These are phyloP conservation scores for Agrenia bidenticulata DNA, from an alignment of 2,888 invertebrate genomes.

Conservation along the genomic window DNA sequence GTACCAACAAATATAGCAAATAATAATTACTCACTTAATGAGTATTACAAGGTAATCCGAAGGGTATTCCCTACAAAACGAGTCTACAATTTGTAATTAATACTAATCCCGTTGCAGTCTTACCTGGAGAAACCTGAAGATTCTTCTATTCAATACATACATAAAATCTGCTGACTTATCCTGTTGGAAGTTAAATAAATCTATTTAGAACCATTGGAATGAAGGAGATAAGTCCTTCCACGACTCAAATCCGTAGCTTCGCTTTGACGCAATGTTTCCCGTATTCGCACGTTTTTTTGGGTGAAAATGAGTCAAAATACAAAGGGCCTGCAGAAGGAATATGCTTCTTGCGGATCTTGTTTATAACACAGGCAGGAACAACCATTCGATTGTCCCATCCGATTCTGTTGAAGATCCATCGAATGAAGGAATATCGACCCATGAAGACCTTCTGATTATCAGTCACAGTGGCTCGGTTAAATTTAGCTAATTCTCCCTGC, in stretches of 20 bases:
- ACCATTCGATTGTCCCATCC: slow-evolving; percentile 27
- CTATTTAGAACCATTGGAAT: no score
- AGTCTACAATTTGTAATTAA: no score
- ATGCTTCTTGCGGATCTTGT: slow-evolving; percentile 18
- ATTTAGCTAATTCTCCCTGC: neutral
- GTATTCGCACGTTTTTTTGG: neutral
- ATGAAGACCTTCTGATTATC: slow-evolving; percentile 9
- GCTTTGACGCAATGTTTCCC: neutral
- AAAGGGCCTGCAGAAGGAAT: neutral
- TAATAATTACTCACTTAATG: no score
- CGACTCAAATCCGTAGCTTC: neutral
- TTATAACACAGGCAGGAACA: slow-evolving; percentile 36
- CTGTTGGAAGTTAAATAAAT: no score
- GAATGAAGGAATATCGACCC: slow-evolving; percentile 26
- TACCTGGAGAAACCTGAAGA: no score
- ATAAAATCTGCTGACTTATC: no score
- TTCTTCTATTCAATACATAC: no score
- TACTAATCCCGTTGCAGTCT: no score
- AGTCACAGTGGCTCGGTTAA: slow-evolving; percentile 11
- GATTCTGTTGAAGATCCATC: slow-evolving; percentile 36
- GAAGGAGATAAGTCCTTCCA: neutral
- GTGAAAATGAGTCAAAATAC: neutral
- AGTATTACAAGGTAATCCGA: no score
- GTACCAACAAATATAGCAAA: no score
- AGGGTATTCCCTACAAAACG: no score